Evolutionary conservation across 2,888 invertebrate species (phyloP), one percentile per base, ranked within the genome.

Genomic region (Cephus runcator): DNA sequence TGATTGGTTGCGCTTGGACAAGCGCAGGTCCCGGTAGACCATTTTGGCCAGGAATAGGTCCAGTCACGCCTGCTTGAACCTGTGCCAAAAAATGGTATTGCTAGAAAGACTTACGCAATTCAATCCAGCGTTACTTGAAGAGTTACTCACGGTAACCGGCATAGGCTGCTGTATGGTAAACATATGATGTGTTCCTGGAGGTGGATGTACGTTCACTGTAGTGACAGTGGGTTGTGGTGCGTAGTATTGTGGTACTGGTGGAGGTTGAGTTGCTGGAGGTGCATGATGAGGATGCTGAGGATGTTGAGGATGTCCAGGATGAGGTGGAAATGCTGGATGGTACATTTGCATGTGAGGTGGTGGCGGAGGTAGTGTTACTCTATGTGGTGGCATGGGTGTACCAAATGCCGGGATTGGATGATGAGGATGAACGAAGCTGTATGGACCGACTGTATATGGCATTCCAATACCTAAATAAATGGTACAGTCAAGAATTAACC

Each of bases 371-470:
- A 93, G 83, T 69, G 93, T 90, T 34, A 92, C 92, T 81, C 92
- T 89, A 80, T 92, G 92, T 69, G 92, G 92, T 82, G 93, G 93
- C 91, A 93, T 90, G 85, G 93, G 93, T 81, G 93, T 93, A 85
- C 92, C 93, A 82, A 93, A 93, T 73, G 92, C 90, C 74, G 92
- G 91, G 77, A 92, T 92, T 68, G 90, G 88, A 83, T 93, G 93
- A 83, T 94, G 94, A 11, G 94, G 94, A 85, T 95, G 96, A 12
- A 95, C 93, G 89, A 96, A 96, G 84, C 94, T 94, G 90, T 96
- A 96, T 34, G 96, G 95, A 76, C 92, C 92, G 31, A 93, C 92
- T 1, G 94, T 93, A 83, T 94, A 95, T 69, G 94, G 94, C 84
- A 93, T 91, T 2, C 93, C 92, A 82, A 94, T 89, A 78, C 90